These are phyloP conservation scores for Tanypteryx hageni DNA, from an alignment of 2,888 invertebrate species.

Conservation along the genomic window DNA sequence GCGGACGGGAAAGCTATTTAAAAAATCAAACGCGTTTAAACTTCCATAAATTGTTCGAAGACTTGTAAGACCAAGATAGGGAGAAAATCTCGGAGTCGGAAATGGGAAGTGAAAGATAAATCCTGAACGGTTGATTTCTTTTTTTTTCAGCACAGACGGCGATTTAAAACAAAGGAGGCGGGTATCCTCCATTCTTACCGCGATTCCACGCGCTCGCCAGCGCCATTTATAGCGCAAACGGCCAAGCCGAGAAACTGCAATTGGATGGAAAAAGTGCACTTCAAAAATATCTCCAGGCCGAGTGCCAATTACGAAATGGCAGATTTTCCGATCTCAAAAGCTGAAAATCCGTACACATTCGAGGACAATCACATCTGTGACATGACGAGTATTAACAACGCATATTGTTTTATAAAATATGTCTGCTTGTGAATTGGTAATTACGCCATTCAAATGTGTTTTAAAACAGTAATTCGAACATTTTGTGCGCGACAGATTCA, in stretches of 20 bases:
- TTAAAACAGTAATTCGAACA: too few species aligned
- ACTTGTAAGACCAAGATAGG: neutral
- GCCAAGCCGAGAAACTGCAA: neutral
- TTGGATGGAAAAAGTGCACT: neutral
- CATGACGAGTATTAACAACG: too few species aligned
- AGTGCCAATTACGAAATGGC: neutral
- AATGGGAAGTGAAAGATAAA: neutral
- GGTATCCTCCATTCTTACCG: neutral
- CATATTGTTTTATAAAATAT: too few species aligned
- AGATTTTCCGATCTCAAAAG: neutral
- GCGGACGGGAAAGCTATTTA: slow-evolving; percentile 40
- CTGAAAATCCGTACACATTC: too few species aligned
- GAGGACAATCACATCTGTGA: too few species aligned
- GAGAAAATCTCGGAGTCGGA: neutral
- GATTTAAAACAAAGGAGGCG: neutral
- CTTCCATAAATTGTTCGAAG: slow-evolving; percentile 31
- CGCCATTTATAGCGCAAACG: neutral
- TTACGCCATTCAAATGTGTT: too few species aligned
- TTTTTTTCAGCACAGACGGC: neutral
- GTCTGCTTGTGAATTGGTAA: too few species aligned
- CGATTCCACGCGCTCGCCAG: neutral
- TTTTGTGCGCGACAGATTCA: too few species aligned
- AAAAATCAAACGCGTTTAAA: slow-evolving; percentile 29
- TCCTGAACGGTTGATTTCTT: neutral
- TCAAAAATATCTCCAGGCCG: neutral